Evolutionary conservation across 2,797 vertebrate species (phyloP).

Genomic region (Aulostomus chinensis): DNA sequence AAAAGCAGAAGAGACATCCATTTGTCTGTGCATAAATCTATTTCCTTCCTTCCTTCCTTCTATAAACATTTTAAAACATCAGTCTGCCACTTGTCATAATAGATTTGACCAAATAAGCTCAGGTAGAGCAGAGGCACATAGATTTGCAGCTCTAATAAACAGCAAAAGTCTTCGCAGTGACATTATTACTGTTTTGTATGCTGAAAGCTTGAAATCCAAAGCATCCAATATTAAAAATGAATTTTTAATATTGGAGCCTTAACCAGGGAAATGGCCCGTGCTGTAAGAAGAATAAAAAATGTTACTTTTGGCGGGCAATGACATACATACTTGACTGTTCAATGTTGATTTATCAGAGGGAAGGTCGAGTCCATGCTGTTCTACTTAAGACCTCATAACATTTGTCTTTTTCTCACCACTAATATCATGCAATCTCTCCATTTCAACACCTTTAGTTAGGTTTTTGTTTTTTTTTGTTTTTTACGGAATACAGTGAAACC

Average conservation of each 20-base stretch:
- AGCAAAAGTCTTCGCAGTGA: constrained; percentile 42
- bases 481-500: too few species aligned
- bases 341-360: too few species aligned
- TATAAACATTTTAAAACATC: constrained; percentile 58
- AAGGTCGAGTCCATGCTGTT: too few species aligned
- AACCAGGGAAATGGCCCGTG: constrained; percentile 16
- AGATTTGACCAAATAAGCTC: constrained; percentile 38
- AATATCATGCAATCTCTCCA: too few species aligned
- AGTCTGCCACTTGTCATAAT: constrained; percentile 33
- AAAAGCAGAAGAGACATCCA: constrained; percentile 23
- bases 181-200: constrained; percentile 30
- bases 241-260: constrained; percentile 26
- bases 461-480: too few species aligned
- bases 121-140: constrained; percentile 34
- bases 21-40: constrained; percentile 29
- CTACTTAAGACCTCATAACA: too few species aligned
- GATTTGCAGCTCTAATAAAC: constrained; percentile 63
- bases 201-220: constrained; percentile 26
- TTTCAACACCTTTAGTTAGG: too few species aligned
- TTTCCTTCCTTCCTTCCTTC: constrained; percentile 16
- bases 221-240: constrained; percentile 17
- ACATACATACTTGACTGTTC: too few species aligned
- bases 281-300: not conserved
- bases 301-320: too few species aligned
- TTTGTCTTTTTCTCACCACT: too few species aligned